These are phyloP conservation scores for Doryteuthis pealeii DNA, from an alignment of 1,140 invertebrate genomes.

Conservation along the genomic window DNA sequence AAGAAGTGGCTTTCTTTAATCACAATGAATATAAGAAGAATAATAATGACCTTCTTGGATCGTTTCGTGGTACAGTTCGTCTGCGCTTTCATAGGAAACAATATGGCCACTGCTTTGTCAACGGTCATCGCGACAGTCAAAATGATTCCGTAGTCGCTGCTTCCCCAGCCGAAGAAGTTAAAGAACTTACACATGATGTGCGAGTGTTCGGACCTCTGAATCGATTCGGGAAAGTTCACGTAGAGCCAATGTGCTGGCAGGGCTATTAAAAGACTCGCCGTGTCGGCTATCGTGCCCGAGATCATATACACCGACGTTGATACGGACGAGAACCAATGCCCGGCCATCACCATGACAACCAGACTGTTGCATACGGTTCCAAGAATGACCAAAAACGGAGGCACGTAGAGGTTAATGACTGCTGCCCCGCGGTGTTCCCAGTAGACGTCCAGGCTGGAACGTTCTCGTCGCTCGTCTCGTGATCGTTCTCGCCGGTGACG, in stretches of 20 bases:
- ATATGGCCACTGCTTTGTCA: slow-evolving; percentile 40
- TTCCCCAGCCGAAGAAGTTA: slow-evolving; percentile 47
- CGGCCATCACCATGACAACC: slow-evolving; percentile 44
- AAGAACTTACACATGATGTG: slow-evolving; percentile 46
- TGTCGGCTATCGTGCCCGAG: slow-evolving; percentile 36
- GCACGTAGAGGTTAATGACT: slow-evolving; percentile 37
- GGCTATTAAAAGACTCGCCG: slow-evolving; percentile 36
- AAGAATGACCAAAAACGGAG: slow-evolving; percentile 35
- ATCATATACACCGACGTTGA: slow-evolving; percentile 50
- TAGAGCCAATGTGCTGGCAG: slow-evolving; percentile 45
- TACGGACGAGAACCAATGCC: slow-evolving; percentile 35
- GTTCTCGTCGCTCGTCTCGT: slow-evolving; percentile 25
- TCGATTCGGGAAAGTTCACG: slow-evolving; percentile 40
- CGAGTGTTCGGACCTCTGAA: slow-evolving; percentile 25
- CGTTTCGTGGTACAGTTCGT: slow-evolving; percentile 30
- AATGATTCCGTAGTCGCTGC: slow-evolving; percentile 41
- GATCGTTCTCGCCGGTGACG: slow-evolving; percentile 59
- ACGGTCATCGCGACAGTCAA: slow-evolving; percentile 43
- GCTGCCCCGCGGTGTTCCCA: slow-evolving; percentile 17
- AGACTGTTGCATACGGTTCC: slow-evolving; percentile 41
- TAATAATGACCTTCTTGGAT: slow-evolving; percentile 32
- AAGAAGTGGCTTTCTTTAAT: slow-evolving; percentile 46
- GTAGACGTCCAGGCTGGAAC: not conserved
- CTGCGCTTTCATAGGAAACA: slow-evolving; percentile 33
- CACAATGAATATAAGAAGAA: slow-evolving; percentile 25